phyloP scores from a whole-genome alignment of 2,888 invertebrate genomes.

The Lamellibrachia satsuma region DNA sequence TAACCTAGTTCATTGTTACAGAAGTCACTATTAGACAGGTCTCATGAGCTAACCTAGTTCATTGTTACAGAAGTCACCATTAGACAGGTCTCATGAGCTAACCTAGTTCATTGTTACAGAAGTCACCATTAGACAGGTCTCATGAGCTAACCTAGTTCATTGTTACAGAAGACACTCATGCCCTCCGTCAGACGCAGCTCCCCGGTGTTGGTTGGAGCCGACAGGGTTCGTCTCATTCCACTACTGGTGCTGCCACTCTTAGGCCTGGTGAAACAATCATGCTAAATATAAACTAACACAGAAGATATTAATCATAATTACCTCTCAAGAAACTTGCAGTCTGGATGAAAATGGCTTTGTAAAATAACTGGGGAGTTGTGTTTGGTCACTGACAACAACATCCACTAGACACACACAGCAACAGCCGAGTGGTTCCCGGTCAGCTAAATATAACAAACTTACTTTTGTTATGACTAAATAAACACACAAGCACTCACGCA shows the following conservation, averaged over 20 bases:
- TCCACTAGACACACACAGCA: neutral
- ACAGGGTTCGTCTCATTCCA: conserved; percentile 22
- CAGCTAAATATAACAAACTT: no score
- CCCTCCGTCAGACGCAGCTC: conserved; percentile 58
- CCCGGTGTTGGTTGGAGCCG: conserved; percentile 21
- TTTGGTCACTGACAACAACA: neutral
- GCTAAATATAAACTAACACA: neutral
- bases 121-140: neutral
- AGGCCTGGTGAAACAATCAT: conserved; percentile 27
- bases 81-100: no score
- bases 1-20: no score
- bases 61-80: no score
- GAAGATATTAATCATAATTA: no score
- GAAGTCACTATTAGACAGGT: no score
- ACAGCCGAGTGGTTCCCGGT: neutral
- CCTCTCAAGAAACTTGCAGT: no score
- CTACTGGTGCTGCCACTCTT: conserved; percentile 30
- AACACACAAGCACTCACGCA: no score
- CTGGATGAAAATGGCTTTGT: neutral
- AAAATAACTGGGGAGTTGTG: neutral
- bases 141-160: conserved; percentile 63
- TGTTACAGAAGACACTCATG: conserved; percentile 67
- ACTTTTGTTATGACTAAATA: no score
- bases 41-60: no score
- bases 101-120: neutral